These are phyloP conservation scores for Paratilapia polleni DNA, from an alignment of 2,113 vertebrate species.

Conservation along the genomic window DNA sequence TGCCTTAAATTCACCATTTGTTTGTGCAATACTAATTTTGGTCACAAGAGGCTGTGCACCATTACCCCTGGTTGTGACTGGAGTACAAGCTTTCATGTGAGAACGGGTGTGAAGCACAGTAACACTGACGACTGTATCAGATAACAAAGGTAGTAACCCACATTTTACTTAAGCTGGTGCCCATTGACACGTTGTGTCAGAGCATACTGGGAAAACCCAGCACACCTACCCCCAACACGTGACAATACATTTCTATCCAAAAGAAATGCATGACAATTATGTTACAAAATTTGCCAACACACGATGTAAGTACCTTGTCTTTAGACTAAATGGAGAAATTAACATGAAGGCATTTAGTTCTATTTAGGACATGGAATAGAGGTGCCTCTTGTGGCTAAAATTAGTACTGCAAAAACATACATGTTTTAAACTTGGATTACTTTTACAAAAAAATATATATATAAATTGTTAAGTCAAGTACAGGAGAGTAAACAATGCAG, in stretches of 20 bases:
- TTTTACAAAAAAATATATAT: too few relatives aligned
- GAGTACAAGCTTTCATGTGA: not conserved
- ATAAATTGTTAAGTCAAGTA: not conserved
- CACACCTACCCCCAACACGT: not conserved
- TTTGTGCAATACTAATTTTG: not conserved
- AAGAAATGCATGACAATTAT: not conserved
- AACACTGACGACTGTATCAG: not conserved
- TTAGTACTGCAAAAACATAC: not conserved
- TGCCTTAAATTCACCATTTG: not conserved
- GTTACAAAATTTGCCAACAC: not conserved
- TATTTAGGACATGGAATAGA: not conserved
- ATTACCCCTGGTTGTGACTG: not conserved
- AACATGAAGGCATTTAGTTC: not conserved
- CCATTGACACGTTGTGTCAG: too few relatives aligned
- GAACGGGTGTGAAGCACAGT: not conserved
- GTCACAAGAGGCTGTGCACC: not conserved
- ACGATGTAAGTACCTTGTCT: not conserved
- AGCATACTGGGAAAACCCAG: too few relatives aligned
- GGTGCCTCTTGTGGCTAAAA: not conserved
- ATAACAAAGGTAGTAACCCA: not conserved
- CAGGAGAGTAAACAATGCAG: not conserved
- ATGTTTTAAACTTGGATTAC: too few relatives aligned
- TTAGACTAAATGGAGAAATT: not conserved
- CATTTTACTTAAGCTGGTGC: not conserved
- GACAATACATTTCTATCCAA: not conserved